Evolutionary conservation across 2,113 vertebrate genomes (phyloP), one percentile per base, ranked within the genome.

Genomic region (Leptobrachium ailaonicum): DNA sequence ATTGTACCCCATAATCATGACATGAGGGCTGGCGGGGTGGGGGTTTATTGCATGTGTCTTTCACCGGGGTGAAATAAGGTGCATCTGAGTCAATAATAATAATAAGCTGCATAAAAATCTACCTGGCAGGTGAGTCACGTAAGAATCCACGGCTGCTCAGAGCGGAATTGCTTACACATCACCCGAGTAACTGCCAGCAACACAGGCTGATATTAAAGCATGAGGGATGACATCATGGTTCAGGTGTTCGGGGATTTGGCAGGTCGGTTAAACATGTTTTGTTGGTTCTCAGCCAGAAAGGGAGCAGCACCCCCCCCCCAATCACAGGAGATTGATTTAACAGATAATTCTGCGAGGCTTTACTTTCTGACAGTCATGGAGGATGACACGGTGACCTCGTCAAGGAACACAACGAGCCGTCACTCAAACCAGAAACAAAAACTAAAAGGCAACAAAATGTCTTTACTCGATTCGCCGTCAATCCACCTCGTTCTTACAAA

Each of bases 181-280:
- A 80, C 64, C 42, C 20, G 53, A 60, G 53, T 44, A 68, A 60
- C 54, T 64, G n/a, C 42, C 20, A 64, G 73, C 12, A 63, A 74
- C 63, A 3, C 32, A 68, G 12, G 5, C 20, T 67, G 63, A 60
- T 60, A 68, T 69, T 75, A 54, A 68, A 73, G 79, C 10, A 62
- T 41, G 45, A 54, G 42, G 58, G 40, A 81, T 81, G 71, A 81
- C 64, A 69, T 81, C 71, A 81, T 66, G 12, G 54, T 81, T 81
- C 79, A 81, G 79, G 79, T 81, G 72, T 75, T 72, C 72, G 75
- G 14, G 13, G 47, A 69, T 45, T 72, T 69, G 54, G 53, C 72
- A 62, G 60, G 44, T 69, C 56, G 73, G n/a, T 45, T 12, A 42
- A 80, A 81, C 79, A 81, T 75, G 71, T 81, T 67, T 69, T 81